Evolutionary conservation across 1,140 invertebrate species (phyloP).

Genomic region (Tribolium castaneum): DNA sequence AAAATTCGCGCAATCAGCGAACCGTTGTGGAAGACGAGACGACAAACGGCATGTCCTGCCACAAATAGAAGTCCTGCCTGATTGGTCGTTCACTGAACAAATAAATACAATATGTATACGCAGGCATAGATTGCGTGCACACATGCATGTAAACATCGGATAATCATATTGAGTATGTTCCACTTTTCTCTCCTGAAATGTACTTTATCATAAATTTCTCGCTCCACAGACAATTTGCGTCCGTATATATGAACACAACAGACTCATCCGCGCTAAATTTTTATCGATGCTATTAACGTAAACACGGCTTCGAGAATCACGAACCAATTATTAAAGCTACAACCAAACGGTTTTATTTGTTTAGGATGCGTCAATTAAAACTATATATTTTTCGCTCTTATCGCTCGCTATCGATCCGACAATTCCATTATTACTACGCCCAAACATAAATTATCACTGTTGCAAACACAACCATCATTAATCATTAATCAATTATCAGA

Average conservation of each 20-base stretch:
- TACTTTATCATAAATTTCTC: slow-evolving; percentile 26
- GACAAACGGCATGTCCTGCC: slow-evolving; percentile 18
- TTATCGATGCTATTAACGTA: slow-evolving; percentile 12
- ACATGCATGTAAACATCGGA: slow-evolving; percentile 48
- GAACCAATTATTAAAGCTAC: slow-evolving; percentile 22
- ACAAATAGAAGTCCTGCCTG: slow-evolving; percentile 22
- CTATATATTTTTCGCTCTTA: slow-evolving; percentile 14
- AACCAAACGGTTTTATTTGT: slow-evolving; percentile 31
- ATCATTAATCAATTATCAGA: not conserved
- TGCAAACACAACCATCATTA: not conserved
- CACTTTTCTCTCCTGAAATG: slow-evolving; percentile 28
- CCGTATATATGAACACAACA: not conserved
- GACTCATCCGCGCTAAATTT: slow-evolving; percentile 3
- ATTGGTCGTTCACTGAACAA: slow-evolving; percentile 43
- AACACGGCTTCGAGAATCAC: slow-evolving; percentile 26
- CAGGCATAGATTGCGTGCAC: slow-evolving; percentile 33
- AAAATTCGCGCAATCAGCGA: slow-evolving; percentile 38
- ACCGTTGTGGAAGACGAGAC: slow-evolving; percentile 19
- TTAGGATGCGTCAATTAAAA: slow-evolving; percentile 19
- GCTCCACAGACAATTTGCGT: not conserved
- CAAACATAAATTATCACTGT: slow-evolving; percentile 14
- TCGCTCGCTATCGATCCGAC: not conserved
- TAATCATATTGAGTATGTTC: slow-evolving; percentile 42
- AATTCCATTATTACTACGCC: not conserved
- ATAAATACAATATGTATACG: slow-evolving; percentile 33